phyloP scores from a whole-genome alignment of 2,113 vertebrate genomes.

The Ciconia maguari region DNA sequence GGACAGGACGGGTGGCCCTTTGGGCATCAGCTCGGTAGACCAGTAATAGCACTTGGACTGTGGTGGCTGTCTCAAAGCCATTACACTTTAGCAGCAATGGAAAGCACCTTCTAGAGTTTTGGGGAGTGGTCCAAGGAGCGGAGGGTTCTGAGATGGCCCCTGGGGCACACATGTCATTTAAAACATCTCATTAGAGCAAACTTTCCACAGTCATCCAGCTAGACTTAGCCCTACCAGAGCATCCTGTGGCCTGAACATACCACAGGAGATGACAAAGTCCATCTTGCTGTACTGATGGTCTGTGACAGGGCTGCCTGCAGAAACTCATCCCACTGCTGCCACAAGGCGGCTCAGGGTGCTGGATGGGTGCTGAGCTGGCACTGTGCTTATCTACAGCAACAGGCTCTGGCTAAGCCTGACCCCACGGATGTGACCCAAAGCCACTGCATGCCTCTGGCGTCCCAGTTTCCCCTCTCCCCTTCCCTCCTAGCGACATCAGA shows the following conservation, averaged over 20 bases:
- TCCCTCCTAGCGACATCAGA: background rate
- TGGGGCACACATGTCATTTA: background rate
- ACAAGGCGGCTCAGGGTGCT: background rate
- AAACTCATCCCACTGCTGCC: background rate
- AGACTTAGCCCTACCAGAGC: background rate
- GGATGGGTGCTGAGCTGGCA: rapidly evolving
- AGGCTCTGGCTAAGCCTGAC: background rate
- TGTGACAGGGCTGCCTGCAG: background rate
- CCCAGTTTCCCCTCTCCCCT: background rate
- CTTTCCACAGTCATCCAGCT: background rate
- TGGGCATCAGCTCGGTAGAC: background rate
- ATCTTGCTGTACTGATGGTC: background rate
- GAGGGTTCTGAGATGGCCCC: background rate
- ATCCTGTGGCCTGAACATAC: background rate
- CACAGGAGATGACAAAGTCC: background rate
- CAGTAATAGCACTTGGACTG: background rate
- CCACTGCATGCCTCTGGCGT: background rate
- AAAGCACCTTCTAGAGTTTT: background rate
- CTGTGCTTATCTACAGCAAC: background rate
- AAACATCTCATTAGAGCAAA: background rate
- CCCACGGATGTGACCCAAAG: rapidly evolving
- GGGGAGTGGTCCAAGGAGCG: background rate
- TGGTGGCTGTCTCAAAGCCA: background rate
- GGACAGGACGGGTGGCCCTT: background rate
- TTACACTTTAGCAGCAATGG: background rate